phyloP scores from a whole-genome alignment of 2,113 vertebrate species.

The Procapra przewalskii region DNA sequence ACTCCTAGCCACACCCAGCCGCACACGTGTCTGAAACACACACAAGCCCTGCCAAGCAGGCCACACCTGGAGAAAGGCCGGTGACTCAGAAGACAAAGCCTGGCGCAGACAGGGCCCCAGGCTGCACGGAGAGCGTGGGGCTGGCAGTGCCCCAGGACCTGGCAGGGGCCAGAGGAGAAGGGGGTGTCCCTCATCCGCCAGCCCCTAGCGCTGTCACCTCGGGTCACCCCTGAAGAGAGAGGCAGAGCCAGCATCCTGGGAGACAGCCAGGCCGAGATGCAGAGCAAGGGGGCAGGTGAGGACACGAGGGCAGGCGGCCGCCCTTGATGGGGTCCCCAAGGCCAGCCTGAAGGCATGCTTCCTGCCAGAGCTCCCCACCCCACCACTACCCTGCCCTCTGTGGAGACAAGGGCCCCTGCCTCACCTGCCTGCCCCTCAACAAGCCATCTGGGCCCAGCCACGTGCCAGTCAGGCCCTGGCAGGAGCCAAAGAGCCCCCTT shows the following conservation, averaged over 20 bases:
- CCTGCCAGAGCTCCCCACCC: background rate
- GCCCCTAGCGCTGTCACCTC: background rate
- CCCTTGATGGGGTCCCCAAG: background rate
- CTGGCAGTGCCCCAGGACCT: background rate
- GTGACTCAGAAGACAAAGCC: slow-evolving; percentile 30
- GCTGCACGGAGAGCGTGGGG: background rate
- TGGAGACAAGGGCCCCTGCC: background rate
- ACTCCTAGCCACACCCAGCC: background rate
- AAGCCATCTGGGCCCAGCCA: background rate
- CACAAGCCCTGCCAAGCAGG: background rate
- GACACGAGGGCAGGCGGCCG: background rate
- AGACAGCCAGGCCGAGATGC: background rate
- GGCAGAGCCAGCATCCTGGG: background rate
- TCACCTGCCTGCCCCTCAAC: background rate
- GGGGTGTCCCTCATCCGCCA: background rate
- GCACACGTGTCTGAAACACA: background rate
- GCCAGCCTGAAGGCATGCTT: slow-evolving; percentile 24
- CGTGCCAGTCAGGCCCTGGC: background rate
- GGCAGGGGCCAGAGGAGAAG: background rate
- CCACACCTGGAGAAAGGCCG: slow-evolving; percentile 25
- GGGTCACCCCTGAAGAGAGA: background rate
- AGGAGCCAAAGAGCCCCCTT: background rate
- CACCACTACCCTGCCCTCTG: background rate
- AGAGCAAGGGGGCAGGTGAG: slow-evolving; percentile 17
- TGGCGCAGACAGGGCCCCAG: background rate